These are phyloP conservation scores for Phragmatobia fuliginosa DNA, from an alignment of 2,888 invertebrate species.

Conservation along the genomic window DNA sequence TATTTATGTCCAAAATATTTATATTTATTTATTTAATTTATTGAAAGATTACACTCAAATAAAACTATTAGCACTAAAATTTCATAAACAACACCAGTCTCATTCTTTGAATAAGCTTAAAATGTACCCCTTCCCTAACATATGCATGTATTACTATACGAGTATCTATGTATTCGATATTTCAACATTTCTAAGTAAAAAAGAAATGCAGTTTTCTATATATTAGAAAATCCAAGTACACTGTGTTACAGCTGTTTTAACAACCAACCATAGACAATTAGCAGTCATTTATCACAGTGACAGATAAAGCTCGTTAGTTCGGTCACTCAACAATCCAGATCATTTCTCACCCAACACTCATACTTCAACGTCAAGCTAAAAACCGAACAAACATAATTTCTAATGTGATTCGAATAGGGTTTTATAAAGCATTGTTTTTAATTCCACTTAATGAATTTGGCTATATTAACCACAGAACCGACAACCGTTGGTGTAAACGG, in stretches of 20 bases:
- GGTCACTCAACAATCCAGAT: conserved; percentile 38
- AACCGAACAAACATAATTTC: conserved; percentile 25
- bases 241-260: conserved; percentile 5
- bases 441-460: neutral
- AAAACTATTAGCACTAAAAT: no score
- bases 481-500: no score
- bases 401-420: conserved; percentile 18
- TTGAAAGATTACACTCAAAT: no score
- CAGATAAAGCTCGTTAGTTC: conserved; percentile 59
- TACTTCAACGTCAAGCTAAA: conserved; percentile 45
- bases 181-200: neutral
- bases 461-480: no score
- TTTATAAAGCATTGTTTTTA: neutral
- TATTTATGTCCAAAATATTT: no score
- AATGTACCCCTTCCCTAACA: no score
- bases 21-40: no score
- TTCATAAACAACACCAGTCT: no score
- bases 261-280: conserved; percentile 51
- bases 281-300: conserved; percentile 58
- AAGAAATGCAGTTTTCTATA: neutral
- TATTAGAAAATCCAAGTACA: neutral
- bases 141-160: no score
- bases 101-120: no score
- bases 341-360: conserved; percentile 34
- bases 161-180: no score